Evolutionary conservation across 92 coral and sea anemone species (phyloP), one percentile per base, ranked within the genome.

Genomic region (Epizoanthus stellaris): DNA sequence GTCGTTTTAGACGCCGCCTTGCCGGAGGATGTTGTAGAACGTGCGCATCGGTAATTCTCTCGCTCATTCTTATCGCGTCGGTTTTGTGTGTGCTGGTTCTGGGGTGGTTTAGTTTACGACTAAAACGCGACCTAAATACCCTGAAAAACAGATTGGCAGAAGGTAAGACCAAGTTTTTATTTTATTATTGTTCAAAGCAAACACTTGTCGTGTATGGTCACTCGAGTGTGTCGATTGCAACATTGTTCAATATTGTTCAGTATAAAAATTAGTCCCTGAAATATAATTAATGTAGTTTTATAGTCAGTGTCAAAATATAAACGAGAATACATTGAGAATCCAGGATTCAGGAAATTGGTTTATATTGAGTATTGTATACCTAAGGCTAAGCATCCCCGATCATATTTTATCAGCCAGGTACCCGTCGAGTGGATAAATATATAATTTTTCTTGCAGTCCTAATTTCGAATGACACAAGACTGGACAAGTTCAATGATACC

Each of bases 61-160:
- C 95, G 1, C 89, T 94, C 5, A 93, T 94, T 11, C 95, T 94
- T 40, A 94, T 94, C 0, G 98, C 98, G 9, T 94, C 98, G 17
- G 85, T 94, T 66, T 77, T 94, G 43, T 92, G 95, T 85, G 98
- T 94, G 40, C 87, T 94, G 57, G 98, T 94, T 2, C 86, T 94
- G 66, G 95, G 98, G 16, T 94, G 98, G 98, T 94, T 92, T 72
- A 94, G 95, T 65, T 73, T 94, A 23, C 88, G 98, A n/a, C 90
- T 94, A 40, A 94, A 92, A 69, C 93, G 98, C 52, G 98, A 94
- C 89, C 67, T 94, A 75, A 90, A 94, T 62, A 61, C 85, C 81
- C 87, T 94, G 39, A 90, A 89, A 71, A 92, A 85, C 80, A 85
- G 95, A 53, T 82, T 94, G 66, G 90, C 93, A 5, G 91, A 94